Base-by-base conservation (phyloP, 2,113 vertebrate species). In the Plotosus lineatus region DNA sequence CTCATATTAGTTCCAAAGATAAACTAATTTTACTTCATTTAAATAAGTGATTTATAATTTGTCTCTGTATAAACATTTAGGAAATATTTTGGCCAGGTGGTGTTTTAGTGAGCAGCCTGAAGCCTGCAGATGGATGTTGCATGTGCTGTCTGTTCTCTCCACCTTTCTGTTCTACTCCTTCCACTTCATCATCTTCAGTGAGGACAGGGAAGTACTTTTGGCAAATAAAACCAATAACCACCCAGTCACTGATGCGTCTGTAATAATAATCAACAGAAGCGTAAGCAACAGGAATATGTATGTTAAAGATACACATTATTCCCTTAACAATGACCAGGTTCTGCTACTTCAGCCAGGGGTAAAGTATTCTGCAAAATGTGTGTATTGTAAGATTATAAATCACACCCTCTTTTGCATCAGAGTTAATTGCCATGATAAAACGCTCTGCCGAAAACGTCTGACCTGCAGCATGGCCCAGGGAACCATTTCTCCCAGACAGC, bases 381-480 rank as follows among this genome's bases (percentile, higher is more conserved):
- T n/a, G n/a, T n/a, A 65, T 5, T 65, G 61, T 21, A 38, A 10
- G 36, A 65, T 65, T 38, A 38, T 65, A 65, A 21, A 38, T 61
- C 6, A 6, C 58, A 56, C 17, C 17, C 61, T 65, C 28, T 58
- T 58, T 58, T 28, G 55, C 8, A 26, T 28, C 58, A 61, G 28
- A 61, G 3, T 61, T 61, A 61, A 61, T 61, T 61, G 58, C 58
- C 28, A 17, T 61, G 58, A 61, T 61, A 61, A 33, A 33, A 61
- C 6, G 31, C 58, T 15, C n/a, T 14, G 28, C 58, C 7, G 31
- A 60, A 10, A 1, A 14, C 31, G 1, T 31, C 11, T 60, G 56
- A 60, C 56, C 56, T 31, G 56, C 12, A 15, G 26, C 26, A 11
- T 28, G 2, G 56, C 26, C 14, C n/a, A 28, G 4, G 48, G 10